These are phyloP conservation scores for Rhaphigaster nebulosa DNA, from an alignment of 2,888 invertebrate genomes.

Conservation along the genomic window DNA sequence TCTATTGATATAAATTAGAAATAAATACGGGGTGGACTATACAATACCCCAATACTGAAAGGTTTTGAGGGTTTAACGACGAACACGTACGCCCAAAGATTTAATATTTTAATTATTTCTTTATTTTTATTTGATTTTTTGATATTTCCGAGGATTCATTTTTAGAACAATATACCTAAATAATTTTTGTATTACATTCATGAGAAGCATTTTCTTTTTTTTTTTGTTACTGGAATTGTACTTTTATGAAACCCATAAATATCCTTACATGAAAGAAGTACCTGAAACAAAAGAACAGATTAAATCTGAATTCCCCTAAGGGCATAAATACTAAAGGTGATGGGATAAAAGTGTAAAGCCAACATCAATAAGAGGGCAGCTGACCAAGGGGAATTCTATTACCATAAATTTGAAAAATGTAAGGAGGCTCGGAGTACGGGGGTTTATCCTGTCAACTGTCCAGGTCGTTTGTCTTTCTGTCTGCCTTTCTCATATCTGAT, in stretches of 20 bases:
- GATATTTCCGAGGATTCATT: too few species aligned
- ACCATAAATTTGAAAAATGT: conserved; percentile 57
- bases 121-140: too few species aligned
- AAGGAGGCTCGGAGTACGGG: background rate
- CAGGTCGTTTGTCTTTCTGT: conserved; percentile 54
- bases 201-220: too few species aligned
- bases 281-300: conserved; percentile 3
- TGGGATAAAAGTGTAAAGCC: conserved; percentile 48
- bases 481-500: conserved; percentile 29
- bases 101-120: too few species aligned
- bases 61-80: too few species aligned
- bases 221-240: background rate
- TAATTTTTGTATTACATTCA: too few species aligned
- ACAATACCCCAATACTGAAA: too few species aligned
- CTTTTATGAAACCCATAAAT: background rate
- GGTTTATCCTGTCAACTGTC: conserved; percentile 47
- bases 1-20: too few species aligned
- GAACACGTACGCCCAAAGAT: too few species aligned
- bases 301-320: conserved; percentile 23
- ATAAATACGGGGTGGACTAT: too few species aligned
- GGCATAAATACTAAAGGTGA: conserved; percentile 40
- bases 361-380: conserved; percentile 31
- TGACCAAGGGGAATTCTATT: conserved; percentile 55
- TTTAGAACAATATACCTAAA: too few species aligned
- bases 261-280: background rate